Base-by-base conservation (phyloP, 2,888 invertebrate genomes). In the Amphipoea oculea region DNA sequence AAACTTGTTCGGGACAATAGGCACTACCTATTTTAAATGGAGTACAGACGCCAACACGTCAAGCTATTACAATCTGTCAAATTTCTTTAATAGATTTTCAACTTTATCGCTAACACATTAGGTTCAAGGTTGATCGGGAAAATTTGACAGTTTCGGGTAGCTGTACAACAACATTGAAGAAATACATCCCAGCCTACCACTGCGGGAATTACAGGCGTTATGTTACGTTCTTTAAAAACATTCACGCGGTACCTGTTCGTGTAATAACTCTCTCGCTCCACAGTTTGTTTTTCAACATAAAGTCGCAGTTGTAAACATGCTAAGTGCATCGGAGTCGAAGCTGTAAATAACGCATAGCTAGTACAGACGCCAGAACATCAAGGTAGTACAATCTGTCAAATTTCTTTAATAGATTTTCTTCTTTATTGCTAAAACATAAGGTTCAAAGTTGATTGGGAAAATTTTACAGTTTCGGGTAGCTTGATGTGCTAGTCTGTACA, bases 261-360 rank as follows among this genome's bases (percentile, higher is more conserved):
- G 40, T 67, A 68, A 68, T 81, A 82, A 79, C 63, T 83, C 66
- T 42, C 42, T 9, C 48, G 14, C 54, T 51, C 5, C 29, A n/a
- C n/a, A 72, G 42, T 79, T 72, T 66, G 54, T 76, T 73, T 83
- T 72, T 74, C 29, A 72, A 23, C 72, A 45, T 66, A 75, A 80
- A 81, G 54, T 71, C 45, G 14, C 23, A 48, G 72, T 75, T 81
- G 69, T 75, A 73, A 81, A 78, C 85, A 84, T 85, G 72, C 48
- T 85, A 84, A 81, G 78, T 85, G 75, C 73, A 84, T 76, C 60
- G 73, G 54, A 78, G 48, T 48, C 60, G 67, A 62, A 68, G 70
- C 23, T 57, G 29, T 85, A 81, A 84, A 84, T 76, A 81, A 81
- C 62, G 40, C 14, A 73, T 84, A 70, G 66, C 68, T 81, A 40